phyloP scores from a whole-genome alignment of 53 echinoderm and acorn worm species.

The Luidia sarsii region DNA sequence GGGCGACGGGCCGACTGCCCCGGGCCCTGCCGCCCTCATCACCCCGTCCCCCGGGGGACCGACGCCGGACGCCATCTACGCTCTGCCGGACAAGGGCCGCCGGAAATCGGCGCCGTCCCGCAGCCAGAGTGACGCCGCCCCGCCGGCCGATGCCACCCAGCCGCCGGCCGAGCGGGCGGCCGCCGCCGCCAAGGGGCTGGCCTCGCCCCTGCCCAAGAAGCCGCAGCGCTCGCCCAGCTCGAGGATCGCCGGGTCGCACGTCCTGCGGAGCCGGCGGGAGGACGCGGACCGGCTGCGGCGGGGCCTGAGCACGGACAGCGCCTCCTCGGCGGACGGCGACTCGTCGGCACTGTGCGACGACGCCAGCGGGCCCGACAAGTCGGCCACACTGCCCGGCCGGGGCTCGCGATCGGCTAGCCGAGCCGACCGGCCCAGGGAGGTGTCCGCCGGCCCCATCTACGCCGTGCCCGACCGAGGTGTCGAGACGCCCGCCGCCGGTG shows the following conservation, averaged over 20 bases:
- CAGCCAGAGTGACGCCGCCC: background rate
- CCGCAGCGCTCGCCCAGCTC: constrained; percentile 2
- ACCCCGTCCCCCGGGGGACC: too few species aligned
- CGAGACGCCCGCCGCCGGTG: background rate
- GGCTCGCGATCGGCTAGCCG: background rate
- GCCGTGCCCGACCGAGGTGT: background rate
- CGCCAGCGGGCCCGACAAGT: background rate
- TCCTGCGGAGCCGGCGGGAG: background rate
- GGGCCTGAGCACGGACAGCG: background rate
- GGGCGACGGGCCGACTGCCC: background rate
- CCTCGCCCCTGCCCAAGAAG: background rate
- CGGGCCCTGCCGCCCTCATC: too few species aligned
- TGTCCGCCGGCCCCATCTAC: background rate
- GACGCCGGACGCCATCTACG: background rate
- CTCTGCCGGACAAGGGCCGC: background rate
- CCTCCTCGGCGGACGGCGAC: too few species aligned
- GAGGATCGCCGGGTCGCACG: background rate
- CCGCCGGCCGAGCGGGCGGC: background rate
- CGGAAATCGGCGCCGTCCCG: background rate
- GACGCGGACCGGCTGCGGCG: background rate
- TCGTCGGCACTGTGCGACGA: background rate
- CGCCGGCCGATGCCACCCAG: background rate
- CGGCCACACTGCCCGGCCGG: background rate
- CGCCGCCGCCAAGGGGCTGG: background rate
- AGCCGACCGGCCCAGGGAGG: too few species aligned